Base-by-base conservation (phyloP, 2,113 vertebrate genomes). In the Gallinago jamesoni region DNA sequence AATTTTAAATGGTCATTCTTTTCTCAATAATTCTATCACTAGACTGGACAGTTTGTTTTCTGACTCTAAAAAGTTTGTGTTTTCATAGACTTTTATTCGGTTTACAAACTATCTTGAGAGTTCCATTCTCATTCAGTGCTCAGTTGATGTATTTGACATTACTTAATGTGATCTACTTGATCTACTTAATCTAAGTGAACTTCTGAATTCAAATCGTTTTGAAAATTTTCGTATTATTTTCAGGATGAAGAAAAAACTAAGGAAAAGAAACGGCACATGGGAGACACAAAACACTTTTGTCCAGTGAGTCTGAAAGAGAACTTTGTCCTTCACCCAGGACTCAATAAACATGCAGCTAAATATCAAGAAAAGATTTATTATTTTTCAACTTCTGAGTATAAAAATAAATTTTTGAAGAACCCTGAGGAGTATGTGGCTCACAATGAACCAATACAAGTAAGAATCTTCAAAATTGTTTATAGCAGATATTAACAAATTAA, bases 201-300 rank as follows among this genome's bases (percentile, higher is more conserved):
- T 76, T 33, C 59, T 95, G 48, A 64, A 73, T 82, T 74, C 23
- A 63, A 50, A 88, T 14, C 45, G 16, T 16, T 89, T 89, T 74
- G 6, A n/a, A 78, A 80, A 37, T 55, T 53, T 94, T 68, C 76
- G 25, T 87, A 21, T 57, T 91, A 52, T 93, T 97, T 97, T 48
- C 97, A 98, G 98, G 98, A 93, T 95, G 98, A 98, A 97, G 97
- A 97, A 16, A 87, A 56, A 93, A 5, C 13, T 66, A 96, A 92
- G 66, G 97, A 98, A 95, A 98, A 89, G 75, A 98, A 96, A 93
- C 99, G 98, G 68, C 96, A 98, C 33, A 93, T 99, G 81, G 99
- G 99, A 56, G 99, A 99, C 56, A 98, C 99, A 47, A 98, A 97
- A 39, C 98, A 99, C 93, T 99, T 99, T 88, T 99, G 99, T 93